phyloP scores from a whole-genome alignment of 2,888 invertebrate species.

The Parasteatoda lunata region DNA sequence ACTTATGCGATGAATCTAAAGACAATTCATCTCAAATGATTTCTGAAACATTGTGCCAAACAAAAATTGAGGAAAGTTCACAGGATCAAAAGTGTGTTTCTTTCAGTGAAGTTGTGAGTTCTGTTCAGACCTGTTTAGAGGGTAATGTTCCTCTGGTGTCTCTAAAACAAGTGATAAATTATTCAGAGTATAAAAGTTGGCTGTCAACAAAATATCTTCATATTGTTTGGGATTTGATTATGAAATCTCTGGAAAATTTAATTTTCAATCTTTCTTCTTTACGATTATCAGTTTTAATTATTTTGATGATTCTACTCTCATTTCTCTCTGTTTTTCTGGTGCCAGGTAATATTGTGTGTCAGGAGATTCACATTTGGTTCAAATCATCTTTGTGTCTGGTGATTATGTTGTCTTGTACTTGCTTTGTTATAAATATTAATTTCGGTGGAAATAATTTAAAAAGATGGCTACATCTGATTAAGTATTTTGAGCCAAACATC shows the following conservation, averaged over 20 bases:
- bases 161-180: constrained; percentile 49
- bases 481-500: constrained; percentile 50
- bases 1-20: not conserved
- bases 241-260: constrained; percentile 43
- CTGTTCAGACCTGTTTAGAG: constrained; percentile 62
- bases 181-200: constrained; percentile 37
- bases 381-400: constrained; percentile 28
- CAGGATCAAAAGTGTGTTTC: constrained; percentile 39
- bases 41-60: not conserved
- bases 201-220: constrained; percentile 28
- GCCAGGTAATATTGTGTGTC: constrained; percentile 12
- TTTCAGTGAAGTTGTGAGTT: constrained; percentile 56
- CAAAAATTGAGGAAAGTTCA: constrained; percentile 20
- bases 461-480: constrained; percentile 57
- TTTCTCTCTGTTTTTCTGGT: constrained; percentile 6
- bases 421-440: constrained; percentile 51
- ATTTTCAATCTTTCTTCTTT: constrained; percentile 37
- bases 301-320: constrained; percentile 4
- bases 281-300: constrained; percentile 20
- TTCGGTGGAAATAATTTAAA: constrained; percentile 53
- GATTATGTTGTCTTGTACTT: constrained; percentile 45
- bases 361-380: constrained; percentile 8
- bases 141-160: constrained; percentile 64
- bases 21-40: not conserved
- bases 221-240: constrained; percentile 33